A percentile compares a stretch with the other conserved stretches of the same genome.
Conservation (phyloP, 1,140 invertebrate genomes). For the Harpegnathos saltator region DNA sequence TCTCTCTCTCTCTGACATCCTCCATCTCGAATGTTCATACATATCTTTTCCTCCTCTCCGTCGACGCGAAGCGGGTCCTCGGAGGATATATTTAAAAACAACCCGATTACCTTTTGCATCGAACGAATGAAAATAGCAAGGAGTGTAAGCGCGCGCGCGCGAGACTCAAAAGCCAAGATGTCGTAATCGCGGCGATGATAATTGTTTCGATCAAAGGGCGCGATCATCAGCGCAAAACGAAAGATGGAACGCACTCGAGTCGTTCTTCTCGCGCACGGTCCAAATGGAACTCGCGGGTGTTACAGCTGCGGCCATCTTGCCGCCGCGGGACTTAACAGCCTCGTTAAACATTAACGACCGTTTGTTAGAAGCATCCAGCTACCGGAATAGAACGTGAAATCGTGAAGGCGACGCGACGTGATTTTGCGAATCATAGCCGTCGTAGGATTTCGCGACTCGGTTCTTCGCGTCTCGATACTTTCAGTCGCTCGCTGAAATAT, state of each 20-base stretch:
- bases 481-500: too few species aligned
- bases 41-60: constrained; percentile 27
- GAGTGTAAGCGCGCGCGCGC: too few species aligned
- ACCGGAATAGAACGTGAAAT: constrained; percentile 76
- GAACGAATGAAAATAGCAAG: too few species aligned
- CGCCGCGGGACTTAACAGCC: constrained; percentile 74
- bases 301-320: constrained; percentile 82
- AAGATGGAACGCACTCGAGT: constrained; percentile 1
- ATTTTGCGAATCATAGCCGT: constrained; percentile 43
- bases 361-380: constrained; percentile 77
- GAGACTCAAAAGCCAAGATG: not conserved
- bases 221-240: not conserved
- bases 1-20: constrained; percentile 37
- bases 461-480: constrained; percentile 12
- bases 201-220: not conserved
- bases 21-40: not conserved
- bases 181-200: not conserved
- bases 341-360: constrained; percentile 80
- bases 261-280: constrained; percentile 30
- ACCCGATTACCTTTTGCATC: too few species aligned
- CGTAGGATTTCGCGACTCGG: constrained; percentile 24
- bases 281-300: constrained; percentile 53
- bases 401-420: constrained; percentile 47
- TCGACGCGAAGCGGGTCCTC: constrained; percentile 13
- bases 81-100: constrained; percentile 15